Conservation (phyloP, 2,113 vertebrate species). For the Salvelinus alpinus region DNA sequence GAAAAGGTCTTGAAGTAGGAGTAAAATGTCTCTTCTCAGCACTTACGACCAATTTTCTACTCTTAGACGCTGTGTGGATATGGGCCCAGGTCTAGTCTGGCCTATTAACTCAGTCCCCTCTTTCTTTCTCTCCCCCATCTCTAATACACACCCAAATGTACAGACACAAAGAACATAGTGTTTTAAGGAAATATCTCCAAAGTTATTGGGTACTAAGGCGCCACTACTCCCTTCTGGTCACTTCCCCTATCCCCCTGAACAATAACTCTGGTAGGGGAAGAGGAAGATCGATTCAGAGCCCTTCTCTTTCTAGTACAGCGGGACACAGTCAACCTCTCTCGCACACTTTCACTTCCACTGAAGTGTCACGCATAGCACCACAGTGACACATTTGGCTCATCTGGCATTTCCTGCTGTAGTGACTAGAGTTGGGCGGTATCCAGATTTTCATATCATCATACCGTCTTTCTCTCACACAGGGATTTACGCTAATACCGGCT, state of each 20-base stretch:
- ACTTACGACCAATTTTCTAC: no score
- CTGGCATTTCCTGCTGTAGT: no score
- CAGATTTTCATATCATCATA: no score
- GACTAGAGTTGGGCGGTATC: not conserved
- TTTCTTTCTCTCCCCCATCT: not conserved
- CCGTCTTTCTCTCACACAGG: no score
- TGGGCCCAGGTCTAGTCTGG: no score
- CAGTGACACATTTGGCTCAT: no score
- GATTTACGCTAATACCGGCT: no score
- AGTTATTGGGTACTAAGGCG: not conserved
- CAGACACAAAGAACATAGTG: conserved; percentile 25
- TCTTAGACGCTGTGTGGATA: no score
- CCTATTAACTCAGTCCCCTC: not conserved
- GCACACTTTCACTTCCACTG: conserved; percentile 59
- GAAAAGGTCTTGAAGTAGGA: no score
- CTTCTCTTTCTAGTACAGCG: conserved; percentile 40
- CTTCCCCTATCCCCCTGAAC: conserved; percentile 17
- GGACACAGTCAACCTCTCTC: conserved; percentile 15
- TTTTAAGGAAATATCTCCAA: conserved; percentile 20
- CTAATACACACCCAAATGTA: not conserved
- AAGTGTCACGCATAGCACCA: not conserved
- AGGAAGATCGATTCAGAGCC: conserved; percentile 52
- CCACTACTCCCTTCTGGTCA: not conserved
- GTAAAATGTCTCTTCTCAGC: no score
- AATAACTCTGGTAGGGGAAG: conserved; percentile 49